Evolutionary conservation across 2,888 invertebrate species (phyloP).

Genomic region (Macropis europaea): DNA sequence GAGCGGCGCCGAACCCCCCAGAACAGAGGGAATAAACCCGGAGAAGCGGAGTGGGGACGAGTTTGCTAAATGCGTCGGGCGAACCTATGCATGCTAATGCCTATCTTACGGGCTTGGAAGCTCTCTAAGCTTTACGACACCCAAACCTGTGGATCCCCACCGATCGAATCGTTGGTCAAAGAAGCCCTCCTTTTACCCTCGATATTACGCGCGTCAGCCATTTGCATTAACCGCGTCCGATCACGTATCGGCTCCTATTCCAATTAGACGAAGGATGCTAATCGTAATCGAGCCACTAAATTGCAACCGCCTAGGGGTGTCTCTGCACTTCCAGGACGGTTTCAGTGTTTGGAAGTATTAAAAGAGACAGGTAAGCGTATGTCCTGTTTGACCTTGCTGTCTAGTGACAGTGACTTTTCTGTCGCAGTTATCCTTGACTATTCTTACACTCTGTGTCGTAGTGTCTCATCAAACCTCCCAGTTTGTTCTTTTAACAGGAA

Average conservation of each 20-base stretch:
- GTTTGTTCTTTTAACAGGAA: too few relatives aligned
- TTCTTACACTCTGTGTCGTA: too few relatives aligned
- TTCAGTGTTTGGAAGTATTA: too few relatives aligned
- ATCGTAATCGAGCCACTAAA: slow-evolving; percentile 4
- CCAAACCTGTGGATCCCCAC: slow-evolving; percentile 65
- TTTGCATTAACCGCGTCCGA: slow-evolving; percentile 32
- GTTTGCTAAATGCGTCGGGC: slow-evolving; percentile 71
- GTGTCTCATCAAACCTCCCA: too few relatives aligned
- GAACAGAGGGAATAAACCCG: slow-evolving; percentile 36
- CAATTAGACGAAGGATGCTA: slow-evolving; percentile 16
- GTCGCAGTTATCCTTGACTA: too few relatives aligned
- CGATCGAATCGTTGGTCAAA: slow-evolving; percentile 52
- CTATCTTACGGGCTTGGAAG: slow-evolving; percentile 67
- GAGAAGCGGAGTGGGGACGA: slow-evolving; percentile 46
- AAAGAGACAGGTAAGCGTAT: too few relatives aligned
- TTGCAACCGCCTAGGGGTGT: background rate
- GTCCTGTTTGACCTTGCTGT: too few relatives aligned
- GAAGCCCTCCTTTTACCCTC: slow-evolving; percentile 11
- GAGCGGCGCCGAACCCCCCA: slow-evolving; percentile 8
- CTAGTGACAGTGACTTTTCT: too few relatives aligned
- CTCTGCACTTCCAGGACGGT: too few relatives aligned
- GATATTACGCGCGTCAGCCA: slow-evolving; percentile 20
- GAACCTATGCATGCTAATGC: slow-evolving; percentile 77
- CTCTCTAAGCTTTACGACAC: slow-evolving; percentile 67
- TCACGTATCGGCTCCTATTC: slow-evolving; percentile 14